These are phyloP conservation scores for Micromesistius poutassou DNA, from an alignment of 2,797 vertebrate genomes.

Conservation along the genomic window DNA sequence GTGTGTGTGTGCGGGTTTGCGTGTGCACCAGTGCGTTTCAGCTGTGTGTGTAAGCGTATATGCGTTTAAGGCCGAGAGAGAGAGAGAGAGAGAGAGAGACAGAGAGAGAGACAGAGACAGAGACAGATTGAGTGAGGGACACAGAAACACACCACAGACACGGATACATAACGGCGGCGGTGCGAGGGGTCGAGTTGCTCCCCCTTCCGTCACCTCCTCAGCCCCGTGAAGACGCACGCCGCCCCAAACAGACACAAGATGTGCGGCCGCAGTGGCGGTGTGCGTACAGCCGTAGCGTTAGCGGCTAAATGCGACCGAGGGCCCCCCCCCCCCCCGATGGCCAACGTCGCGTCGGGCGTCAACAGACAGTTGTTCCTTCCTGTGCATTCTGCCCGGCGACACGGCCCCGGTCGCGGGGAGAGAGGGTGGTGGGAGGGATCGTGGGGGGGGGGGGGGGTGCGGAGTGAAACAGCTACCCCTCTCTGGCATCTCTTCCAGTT, in stretches of 20 bases:
- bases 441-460: slow-evolving; percentile 32
- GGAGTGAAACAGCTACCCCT: slow-evolving; percentile 61
- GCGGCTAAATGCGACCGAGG: slow-evolving; percentile 53
- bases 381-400: slow-evolving; percentile 64
- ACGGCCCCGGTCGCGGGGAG: slow-evolving; percentile 41
- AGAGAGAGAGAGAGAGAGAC: background rate
- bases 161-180: slow-evolving; percentile 5
- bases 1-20: too few relatives aligned
- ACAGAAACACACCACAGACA: slow-evolving; percentile 32
- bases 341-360: slow-evolving; percentile 57
- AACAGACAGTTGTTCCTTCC: slow-evolving; percentile 36
- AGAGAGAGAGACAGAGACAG: slow-evolving; percentile 22
- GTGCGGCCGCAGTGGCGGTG: background rate
- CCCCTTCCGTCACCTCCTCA: slow-evolving; percentile 71
- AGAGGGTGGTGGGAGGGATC: slow-evolving; percentile 2
- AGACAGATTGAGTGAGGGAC: slow-evolving; percentile 27
- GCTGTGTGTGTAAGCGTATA: slow-evolving; percentile 2
- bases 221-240: slow-evolving; percentile 67
- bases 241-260: slow-evolving; percentile 61
- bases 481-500: slow-evolving; percentile 50
- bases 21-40: background rate
- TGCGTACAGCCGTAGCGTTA: background rate
- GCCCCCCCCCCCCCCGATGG: slow-evolving; percentile 48
- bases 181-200: slow-evolving; percentile 70
- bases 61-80: background rate